phyloP scores from a whole-genome alignment of 1,140 invertebrate genomes.

The Trichonephila clavata region DNA sequence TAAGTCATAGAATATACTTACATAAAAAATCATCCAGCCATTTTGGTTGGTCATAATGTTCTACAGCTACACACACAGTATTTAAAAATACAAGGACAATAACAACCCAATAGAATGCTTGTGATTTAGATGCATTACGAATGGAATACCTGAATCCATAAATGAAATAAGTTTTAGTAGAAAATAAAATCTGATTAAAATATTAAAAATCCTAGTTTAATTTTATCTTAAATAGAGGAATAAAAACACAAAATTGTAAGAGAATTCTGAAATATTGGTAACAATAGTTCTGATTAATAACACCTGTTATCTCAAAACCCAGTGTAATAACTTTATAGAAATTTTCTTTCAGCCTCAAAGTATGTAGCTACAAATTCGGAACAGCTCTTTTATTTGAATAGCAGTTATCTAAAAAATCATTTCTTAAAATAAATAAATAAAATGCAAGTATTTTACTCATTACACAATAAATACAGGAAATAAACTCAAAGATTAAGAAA shows the following conservation, averaged over 20 bases:
- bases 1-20: constrained; percentile 85
- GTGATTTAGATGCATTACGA: constrained; percentile 96
- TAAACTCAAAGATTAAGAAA: no score
- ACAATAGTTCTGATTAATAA: not conserved
- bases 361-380: no score
- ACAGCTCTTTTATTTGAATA: no score
- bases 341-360: no score
- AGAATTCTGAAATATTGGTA: not conserved
- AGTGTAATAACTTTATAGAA: no score
- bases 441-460: no score
- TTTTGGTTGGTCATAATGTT: constrained; percentile 97
- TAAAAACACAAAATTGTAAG: not conserved
- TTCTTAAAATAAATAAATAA: no score
- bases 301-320: no score
- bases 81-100: constrained; percentile 99
- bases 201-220: no score
- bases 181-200: not conserved
- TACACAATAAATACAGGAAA: no score
- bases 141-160: constrained; percentile 89
- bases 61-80: constrained; percentile 98
- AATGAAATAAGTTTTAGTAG: constrained; percentile 15
- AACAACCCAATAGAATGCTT: constrained; percentile 99
- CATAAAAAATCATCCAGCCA: constrained; percentile 98
- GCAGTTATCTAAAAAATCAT: no score
- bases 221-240: no score